These are phyloP conservation scores for Synergus itoensis DNA, from an alignment of 2,888 invertebrate species.

Conservation along the genomic window DNA sequence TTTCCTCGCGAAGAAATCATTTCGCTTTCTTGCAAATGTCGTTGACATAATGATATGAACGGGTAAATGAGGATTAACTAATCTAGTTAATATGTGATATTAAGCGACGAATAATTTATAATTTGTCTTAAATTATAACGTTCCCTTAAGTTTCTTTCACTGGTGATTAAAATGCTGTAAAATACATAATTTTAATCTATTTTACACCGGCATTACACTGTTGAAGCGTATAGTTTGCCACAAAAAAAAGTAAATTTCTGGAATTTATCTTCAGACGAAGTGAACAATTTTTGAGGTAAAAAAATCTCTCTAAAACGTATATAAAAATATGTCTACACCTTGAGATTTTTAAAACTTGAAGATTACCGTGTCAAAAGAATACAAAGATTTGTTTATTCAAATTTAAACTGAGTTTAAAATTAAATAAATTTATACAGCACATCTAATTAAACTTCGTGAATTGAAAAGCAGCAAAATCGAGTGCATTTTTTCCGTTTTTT, in stretches of 20 bases:
- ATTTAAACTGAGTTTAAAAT: conserved; percentile 37
- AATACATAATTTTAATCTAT: conserved; percentile 2
- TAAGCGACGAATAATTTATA: conserved; percentile 21
- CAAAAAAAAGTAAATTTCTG: not conserved
- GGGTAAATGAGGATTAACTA: conserved; percentile 32
- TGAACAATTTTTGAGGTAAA: conserved; percentile 6
- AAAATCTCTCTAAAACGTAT: conserved; percentile 27
- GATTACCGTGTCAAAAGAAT: not conserved
- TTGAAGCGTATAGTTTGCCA: not conserved
- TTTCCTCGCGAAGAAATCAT: conserved; percentile 21
- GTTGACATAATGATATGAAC: conserved; percentile 31
- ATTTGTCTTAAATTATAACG: conserved; percentile 21
- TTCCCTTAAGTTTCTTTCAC: conserved; percentile 11
- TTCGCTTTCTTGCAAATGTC: conserved; percentile 11
- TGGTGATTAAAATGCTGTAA: conserved; percentile 26
- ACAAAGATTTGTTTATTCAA: not conserved
- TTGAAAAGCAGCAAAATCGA: conserved; percentile 42
- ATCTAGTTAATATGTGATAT: conserved; percentile 14
- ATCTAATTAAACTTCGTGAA: conserved; percentile 11
- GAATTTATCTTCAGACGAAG: conserved; percentile 7
- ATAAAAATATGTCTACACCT: conserved; percentile 17
- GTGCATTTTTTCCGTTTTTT: conserved; percentile 49
- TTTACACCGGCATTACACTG: not conserved
- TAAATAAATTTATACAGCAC: not conserved
- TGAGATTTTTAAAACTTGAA: not conserved